Percentiles rank a stretch among this genome's conserved stretches.
Conservation (phyloP, 2,888 invertebrate species). For the Calameuta idolon region DNA sequence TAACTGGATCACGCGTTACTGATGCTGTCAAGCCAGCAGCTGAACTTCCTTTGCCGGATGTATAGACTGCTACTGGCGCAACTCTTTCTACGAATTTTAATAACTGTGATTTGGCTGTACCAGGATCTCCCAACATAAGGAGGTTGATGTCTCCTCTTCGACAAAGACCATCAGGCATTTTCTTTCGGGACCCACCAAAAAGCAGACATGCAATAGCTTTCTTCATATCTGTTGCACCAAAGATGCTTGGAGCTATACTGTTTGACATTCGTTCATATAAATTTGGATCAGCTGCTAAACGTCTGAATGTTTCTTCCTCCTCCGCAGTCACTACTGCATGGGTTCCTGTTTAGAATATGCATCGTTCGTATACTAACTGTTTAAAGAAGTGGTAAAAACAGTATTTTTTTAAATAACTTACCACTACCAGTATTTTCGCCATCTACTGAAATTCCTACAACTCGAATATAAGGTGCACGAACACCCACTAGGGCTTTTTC, state of each 20-base stretch:
- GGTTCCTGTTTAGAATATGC: conserved; percentile 61
- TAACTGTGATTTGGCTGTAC: conserved; percentile 99
- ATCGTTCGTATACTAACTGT: conserved; percentile 26
- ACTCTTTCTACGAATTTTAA: conserved; percentile 97
- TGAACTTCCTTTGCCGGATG: conserved; percentile 99
- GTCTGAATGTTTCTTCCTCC: conserved; percentile 68
- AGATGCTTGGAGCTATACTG: conserved; percentile 79
- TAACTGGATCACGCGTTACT: conserved; percentile 91
- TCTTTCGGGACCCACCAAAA: conserved; percentile 92
- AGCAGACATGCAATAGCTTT: conserved; percentile 95
- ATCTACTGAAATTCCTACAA: conserved; percentile 91
- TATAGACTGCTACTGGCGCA: conserved; percentile 94
- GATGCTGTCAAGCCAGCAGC: conserved; percentile 99
- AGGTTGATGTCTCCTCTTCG: conserved; percentile 98
- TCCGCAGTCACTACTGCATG: conserved; percentile 70
- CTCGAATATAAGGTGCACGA: conserved; percentile 92
- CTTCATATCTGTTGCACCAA: conserved; percentile 93
- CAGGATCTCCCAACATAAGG: conserved; percentile 95
- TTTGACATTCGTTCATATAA: background rate
- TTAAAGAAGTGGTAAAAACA: background rate
- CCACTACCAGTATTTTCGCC: conserved; percentile 80
- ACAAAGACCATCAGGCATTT: conserved; percentile 94
- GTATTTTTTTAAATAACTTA: conserved; percentile 49
- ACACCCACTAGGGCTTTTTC: conserved; percentile 91
- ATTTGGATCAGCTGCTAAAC: conserved; percentile 6